Evolutionary conservation across 2,113 vertebrate species (phyloP), one percentile per base, ranked within the genome.

Genomic region (Platysternon megacephalum): DNA sequence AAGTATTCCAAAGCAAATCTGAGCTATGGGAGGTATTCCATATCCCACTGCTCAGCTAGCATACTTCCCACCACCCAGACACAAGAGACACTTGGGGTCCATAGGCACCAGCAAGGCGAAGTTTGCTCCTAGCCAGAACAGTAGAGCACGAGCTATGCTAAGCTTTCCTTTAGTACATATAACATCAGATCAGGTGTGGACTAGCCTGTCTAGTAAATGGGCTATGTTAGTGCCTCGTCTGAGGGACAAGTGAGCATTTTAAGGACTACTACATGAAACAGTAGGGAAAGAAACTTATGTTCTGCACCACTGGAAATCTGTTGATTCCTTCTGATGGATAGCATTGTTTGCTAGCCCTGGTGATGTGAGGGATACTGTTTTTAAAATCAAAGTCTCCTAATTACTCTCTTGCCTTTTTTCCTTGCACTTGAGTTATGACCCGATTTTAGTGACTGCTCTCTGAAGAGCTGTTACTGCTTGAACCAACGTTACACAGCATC

Each of bases 401-500:
- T 68, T 42, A 92, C 72, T 74, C 19, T 78, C 87, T 86, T 80
- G 56, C 26, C 42, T 86, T 96, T 92, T 85, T 22, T 65, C 85
- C 68, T 39, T 68, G 79, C 49, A 87, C 65, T 90, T 92, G 84
- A 86, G 65, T 7, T 84, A 88, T 55, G 84, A 97, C 79, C 79
- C 90, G 91, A 94, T 95, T 97, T 96, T 84, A 93, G 87, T 35
- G 84, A 96, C 92, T 93, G 87, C 93, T 95, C 93, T 88, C 96
- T 91, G 84, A 97, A 97, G 94, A 97, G 87, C 94, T 96, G 94
- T 94, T 92, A 89, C 81, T 3, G 95, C 93, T 86, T 96, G 89
- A 97, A 96, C 7, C 89, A 84, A 26, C 53, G 92, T 94, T 8
- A 42, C 53, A 42, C 87, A 86, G 87, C 94, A 95, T 85, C 91